phyloP scores from a whole-genome alignment of 2,113 vertebrate species.

The Cromileptes altivelis region DNA sequence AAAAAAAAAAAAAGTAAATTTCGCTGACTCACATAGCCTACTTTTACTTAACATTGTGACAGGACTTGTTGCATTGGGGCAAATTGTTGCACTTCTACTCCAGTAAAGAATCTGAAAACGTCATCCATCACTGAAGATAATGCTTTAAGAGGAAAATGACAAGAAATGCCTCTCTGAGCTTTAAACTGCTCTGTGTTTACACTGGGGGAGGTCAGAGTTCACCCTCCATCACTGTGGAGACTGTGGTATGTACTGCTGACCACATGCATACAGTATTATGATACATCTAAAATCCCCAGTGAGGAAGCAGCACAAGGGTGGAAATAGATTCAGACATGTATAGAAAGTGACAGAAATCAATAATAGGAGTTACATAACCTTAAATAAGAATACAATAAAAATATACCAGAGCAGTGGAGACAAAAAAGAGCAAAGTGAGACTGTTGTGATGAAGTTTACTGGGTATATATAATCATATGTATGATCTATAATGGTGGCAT shows the following conservation, averaged over 20 bases:
- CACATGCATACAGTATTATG: not conserved
- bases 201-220: constrained; percentile 67
- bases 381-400: no score
- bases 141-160: constrained; percentile 1
- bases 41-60: not conserved
- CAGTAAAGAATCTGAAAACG: not conserved
- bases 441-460: no score
- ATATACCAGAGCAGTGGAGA: no score
- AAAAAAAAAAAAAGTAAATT: not conserved
- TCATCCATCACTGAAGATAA: not conserved
- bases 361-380: no score
- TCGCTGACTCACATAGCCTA: not conserved
- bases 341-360: no score
- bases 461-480: no score
- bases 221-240: constrained; percentile 51
- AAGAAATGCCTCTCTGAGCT: constrained; percentile 9
- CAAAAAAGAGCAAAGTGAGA: no score
- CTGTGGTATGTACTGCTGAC: constrained; percentile 25
- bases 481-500: no score
- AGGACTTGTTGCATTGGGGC: not conserved
- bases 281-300: no score
- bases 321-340: no score
- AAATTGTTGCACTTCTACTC: not conserved
- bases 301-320: no score
- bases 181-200: constrained; percentile 60